Base-by-base conservation (phyloP, 2,888 invertebrate genomes). In the Pseudoips prasinana region DNA sequence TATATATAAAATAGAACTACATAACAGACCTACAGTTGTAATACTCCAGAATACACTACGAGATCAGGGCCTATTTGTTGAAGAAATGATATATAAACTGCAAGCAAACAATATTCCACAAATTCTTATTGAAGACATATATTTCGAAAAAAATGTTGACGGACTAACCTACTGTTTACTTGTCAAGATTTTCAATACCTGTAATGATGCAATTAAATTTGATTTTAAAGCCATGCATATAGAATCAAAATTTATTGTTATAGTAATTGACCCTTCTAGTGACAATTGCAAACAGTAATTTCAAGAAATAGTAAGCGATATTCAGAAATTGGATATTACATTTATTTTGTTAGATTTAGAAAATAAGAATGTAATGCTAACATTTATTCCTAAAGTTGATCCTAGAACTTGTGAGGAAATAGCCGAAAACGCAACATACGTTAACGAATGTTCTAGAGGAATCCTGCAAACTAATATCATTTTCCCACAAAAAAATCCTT, bases 391-490 rank as follows among this genome's bases (percentile, higher is more conserved):
- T 1, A 41, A 55, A 45, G 57, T 75, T 1, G 58, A 81, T 29
- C 41, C 29, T 27, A 29, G 36, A 1, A 68, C 62, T 0, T 84
- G 84, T 40, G 19, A 52, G 29, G 46, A 51, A 9, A 31, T 52
- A 1, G 41, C 56, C 9, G 29, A 48, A 1, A 34, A 42, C 29
- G 44, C 58, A 1, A 26, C 27, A 1, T 22, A 38, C 23, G 60
- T 77, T 10, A 78, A 70, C 36, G 37, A 32, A 7, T 82, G 80
- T 41, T 6, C 27, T 1, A 58, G 65, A 33, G 72, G 71, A 0
- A 29, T 11, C 3, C 22, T 73, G 10, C n/a, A 40, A 11, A 46
- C 34, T 1, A 35, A 40, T 0, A 29, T 36, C 1, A 32, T 56
- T 0, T 80, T 77, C 50, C 73, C 75, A 0, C 28, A 40, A 1